Conservation (phyloP, 2,888 invertebrate species). For the Carcina quercana region DNA sequence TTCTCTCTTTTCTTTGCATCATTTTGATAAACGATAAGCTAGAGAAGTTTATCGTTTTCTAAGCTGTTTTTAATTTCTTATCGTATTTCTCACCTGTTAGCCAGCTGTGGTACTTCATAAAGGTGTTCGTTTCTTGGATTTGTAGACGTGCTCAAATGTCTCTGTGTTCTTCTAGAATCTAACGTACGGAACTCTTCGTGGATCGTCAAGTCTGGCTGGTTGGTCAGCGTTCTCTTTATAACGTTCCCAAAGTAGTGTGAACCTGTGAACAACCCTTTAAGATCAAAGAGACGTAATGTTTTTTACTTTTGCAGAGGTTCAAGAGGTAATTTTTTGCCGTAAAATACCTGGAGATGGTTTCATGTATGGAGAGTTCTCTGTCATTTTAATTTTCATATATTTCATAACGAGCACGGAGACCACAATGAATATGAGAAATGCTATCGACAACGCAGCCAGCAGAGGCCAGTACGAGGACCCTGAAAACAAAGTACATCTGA, state of each 20-base stretch:
- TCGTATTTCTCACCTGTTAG: constrained; percentile 50
- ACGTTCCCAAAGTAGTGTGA: constrained; percentile 87
- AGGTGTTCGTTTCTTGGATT: constrained; percentile 85
- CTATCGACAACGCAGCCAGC: constrained; percentile 52
- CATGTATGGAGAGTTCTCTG: constrained; percentile 55
- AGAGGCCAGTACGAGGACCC: constrained; percentile 62
- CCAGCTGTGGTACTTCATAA: constrained; percentile 87
- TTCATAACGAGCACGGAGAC: constrained; percentile 58
- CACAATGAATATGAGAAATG: constrained; percentile 59
- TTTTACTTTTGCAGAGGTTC: too few species aligned
- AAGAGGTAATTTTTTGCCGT: background rate
- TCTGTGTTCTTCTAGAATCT: constrained; percentile 75
- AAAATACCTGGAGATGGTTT: constrained; percentile 59
- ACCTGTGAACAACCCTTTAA: too few species aligned
- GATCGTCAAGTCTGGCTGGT: constrained; percentile 87
- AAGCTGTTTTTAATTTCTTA: too few species aligned
- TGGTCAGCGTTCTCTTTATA: constrained; percentile 85
- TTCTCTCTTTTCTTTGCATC: background rate
- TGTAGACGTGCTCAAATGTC: constrained; percentile 73
- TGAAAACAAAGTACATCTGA: constrained; percentile 23
- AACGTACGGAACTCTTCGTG: constrained; percentile 83
- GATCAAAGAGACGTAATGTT: too few species aligned
- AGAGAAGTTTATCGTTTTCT: too few species aligned
- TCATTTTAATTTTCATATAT: constrained; percentile 60
- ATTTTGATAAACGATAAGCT: background rate